Evolutionary conservation across 2,113 vertebrate genomes (phyloP).

Genomic region (Plecotus auritus): DNA sequence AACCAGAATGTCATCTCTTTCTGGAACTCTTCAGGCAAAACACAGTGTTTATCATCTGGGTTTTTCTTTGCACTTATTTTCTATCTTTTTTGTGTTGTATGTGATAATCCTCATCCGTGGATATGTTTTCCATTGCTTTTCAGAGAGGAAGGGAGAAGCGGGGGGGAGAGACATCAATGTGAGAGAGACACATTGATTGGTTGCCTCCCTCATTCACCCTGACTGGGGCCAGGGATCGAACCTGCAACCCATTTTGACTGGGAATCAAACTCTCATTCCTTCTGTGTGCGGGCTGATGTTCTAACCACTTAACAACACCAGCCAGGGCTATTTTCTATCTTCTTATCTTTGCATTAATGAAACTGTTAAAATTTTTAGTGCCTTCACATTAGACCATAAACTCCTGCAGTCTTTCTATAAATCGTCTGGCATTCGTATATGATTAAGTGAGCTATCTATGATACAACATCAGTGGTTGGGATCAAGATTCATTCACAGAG

Average conservation of each 20-base stretch:
- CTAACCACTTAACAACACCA: no score
- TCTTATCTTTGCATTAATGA: background rate
- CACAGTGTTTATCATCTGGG: background rate
- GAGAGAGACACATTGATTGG: no score
- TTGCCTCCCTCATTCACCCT: no score
- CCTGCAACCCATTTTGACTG: no score
- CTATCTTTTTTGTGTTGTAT: background rate
- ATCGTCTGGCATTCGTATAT: background rate
- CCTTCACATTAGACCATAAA: background rate
- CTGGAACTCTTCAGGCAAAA: slow-evolving; percentile 9
- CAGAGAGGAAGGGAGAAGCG: no score
- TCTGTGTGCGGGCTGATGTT: no score
- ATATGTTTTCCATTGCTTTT: no score
- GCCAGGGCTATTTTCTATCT: background rate
- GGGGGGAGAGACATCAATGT: no score
- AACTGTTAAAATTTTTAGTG: background rate
- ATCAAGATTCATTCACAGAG: background rate
- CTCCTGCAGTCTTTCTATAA: background rate
- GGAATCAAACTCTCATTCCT: no score
- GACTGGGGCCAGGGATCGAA: no score
- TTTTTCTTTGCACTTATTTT: background rate
- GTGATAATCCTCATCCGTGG: no score
- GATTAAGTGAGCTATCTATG: background rate
- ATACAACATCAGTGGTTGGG: background rate
- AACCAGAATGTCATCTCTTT: background rate